Evolutionary conservation across 1,140 invertebrate species (phyloP).

Genomic region (Trichonephila inaurata): DNA sequence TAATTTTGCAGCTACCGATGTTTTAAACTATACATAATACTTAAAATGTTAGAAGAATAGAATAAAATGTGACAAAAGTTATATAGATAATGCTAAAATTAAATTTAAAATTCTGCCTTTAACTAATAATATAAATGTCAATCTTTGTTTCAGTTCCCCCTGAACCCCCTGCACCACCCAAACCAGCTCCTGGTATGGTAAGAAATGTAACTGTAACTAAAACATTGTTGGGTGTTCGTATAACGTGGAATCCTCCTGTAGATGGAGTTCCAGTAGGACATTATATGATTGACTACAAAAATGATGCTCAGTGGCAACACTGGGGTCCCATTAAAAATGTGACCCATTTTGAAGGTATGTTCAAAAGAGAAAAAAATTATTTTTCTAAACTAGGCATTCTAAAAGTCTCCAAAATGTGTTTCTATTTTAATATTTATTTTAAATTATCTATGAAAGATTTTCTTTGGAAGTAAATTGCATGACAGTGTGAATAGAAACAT

Average conservation of each 20-base stretch:
- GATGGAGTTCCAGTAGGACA: slow-evolving; percentile 89
- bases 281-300: slow-evolving; percentile 95
- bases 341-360: slow-evolving; percentile 90
- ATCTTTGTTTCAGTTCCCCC: slow-evolving; percentile 21
- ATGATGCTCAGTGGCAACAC: slow-evolving; percentile 90
- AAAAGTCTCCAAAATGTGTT: no score
- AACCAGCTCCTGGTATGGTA: slow-evolving; percentile 92
- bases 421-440: no score
- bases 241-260: slow-evolving; percentile 92
- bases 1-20: no score
- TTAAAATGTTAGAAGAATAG: no score
- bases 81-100: no score
- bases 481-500: no score
- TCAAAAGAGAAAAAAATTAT: background rate
- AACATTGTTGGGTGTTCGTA: slow-evolving; percentile 89
- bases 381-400: background rate
- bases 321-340: slow-evolving; percentile 91
- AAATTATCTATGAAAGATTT: no score
- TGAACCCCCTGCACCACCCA: slow-evolving; percentile 82
- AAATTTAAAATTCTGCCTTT: no score
- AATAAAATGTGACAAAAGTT: no score
- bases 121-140: background rate
- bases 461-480: no score
- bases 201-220: slow-evolving; percentile 93
- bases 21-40: no score